Evolutionary conservation across 2,113 vertebrate genomes (phyloP), one percentile per base, ranked within the genome.

Genomic region (Oreochromis tanganicae): DNA sequence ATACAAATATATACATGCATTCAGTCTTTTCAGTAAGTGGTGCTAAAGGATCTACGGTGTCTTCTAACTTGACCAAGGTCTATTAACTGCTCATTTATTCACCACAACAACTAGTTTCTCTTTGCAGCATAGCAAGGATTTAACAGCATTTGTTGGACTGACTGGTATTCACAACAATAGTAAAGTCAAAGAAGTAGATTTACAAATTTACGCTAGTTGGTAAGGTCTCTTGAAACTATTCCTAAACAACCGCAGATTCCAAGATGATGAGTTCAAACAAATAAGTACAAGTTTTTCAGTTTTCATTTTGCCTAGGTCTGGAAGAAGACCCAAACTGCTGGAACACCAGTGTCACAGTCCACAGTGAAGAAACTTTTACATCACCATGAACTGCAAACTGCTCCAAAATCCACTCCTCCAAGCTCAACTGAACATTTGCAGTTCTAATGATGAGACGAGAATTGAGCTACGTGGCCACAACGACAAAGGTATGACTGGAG

Each of bases 121-220:
- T 66, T 36, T 66, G 61, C 32, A 66, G 59, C 4, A 0, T 0
- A 36, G 32, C 32, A 36, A 0, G 9, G 32, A 66, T 36, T 36
- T 66, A 36, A 66, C 59, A 19, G 11, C 61, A 66, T 17, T 66
- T 4, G 1, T 4, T 36, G 61, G 32, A 66, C 9, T 36, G 17
- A 36, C 61, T 63, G 32, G 61, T 66, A 13, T 38, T 66, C 61
- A 38, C 14, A 66, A 3, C 19, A 21, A 66, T 38, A 38, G 6
- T n/a, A 6, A 8, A 38, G 61, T 66, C 61, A 36, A 38, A 66
- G 32, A 66, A 66, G 32, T 0, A n/a, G 19, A 66, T 38, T 66
- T 66, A 38, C 61, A 66, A 3, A 6, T 66, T 66, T 66, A 38
- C 19, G 38, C 3, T 13, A 21, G 34, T 13, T 66, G 61, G 6